A percentile compares a stretch with the other conserved stretches of the same genome.
Conservation (phyloP, 2,797 vertebrate genomes). For the Steatocranus sp. region DNA sequence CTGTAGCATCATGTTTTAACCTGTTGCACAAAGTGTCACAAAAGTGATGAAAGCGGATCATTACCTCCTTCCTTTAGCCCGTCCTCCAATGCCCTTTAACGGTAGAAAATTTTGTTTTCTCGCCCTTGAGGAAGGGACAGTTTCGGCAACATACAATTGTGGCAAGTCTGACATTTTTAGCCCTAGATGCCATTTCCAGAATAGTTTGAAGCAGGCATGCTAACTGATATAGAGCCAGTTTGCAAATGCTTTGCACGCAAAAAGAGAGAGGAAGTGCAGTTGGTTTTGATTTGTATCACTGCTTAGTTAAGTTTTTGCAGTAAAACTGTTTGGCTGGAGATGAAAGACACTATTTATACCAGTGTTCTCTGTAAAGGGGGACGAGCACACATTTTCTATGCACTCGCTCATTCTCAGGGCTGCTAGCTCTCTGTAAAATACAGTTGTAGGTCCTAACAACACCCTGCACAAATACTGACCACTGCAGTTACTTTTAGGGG, state of each 20-base stretch:
- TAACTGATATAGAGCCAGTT: background rate
- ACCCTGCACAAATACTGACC: background rate
- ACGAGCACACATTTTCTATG: background rate
- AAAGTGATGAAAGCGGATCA: background rate
- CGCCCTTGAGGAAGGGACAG: background rate
- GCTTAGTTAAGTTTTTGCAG: background rate
- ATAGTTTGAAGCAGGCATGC: background rate
- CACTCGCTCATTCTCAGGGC: background rate
- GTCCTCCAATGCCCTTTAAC: background rate
- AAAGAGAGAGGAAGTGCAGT: background rate
- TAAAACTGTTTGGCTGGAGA: background rate
- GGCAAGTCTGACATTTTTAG: constrained; percentile 5
- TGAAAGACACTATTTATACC: background rate
- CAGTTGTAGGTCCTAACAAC: background rate
- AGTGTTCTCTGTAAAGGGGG: background rate
- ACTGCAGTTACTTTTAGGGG: background rate
- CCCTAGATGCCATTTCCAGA: constrained; percentile 11
- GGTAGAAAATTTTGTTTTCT: background rate
- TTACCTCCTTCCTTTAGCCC: background rate
- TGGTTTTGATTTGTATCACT: background rate
- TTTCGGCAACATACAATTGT: constrained; percentile 28
- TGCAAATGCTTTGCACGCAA: background rate
- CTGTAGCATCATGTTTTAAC: constrained; percentile 8
- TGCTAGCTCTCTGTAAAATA: background rate
- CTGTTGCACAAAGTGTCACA: background rate